phyloP scores from a whole-genome alignment of 2,888 invertebrate genomes.

The Lasioglossum lativentre region DNA sequence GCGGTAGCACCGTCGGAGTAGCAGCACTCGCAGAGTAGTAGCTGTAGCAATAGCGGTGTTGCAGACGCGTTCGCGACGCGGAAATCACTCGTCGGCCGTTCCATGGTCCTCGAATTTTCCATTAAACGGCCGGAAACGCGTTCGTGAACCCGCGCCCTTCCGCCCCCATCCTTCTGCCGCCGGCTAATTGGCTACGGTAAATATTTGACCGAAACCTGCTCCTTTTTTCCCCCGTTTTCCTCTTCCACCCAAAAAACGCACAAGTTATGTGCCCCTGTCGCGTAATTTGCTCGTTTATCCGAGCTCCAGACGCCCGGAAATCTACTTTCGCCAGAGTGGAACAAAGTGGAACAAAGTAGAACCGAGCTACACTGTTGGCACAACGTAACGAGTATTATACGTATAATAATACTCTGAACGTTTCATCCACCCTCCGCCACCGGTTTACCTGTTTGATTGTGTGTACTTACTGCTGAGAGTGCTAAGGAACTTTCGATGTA shows the following conservation, averaged over 20 bases:
- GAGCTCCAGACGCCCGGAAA: not conserved
- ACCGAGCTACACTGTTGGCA: not conserved
- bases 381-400: slow-evolving; percentile 2
- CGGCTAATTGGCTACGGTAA: slow-evolving; percentile 48
- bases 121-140: slow-evolving; percentile 35
- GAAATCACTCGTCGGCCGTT: slow-evolving; percentile 5
- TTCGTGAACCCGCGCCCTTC: not conserved
- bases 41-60: slow-evolving; percentile 3
- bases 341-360: not conserved
- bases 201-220: slow-evolving; percentile 27
- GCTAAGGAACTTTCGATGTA: not conserved
- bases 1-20: not conserved
- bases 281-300: slow-evolving; percentile 4
- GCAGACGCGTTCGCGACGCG: slow-evolving; percentile 10
- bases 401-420: slow-evolving; percentile 4
- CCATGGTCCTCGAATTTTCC: slow-evolving; percentile 27
- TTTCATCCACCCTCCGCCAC: not conserved
- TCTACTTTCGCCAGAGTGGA: not conserved
- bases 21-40: not conserved
- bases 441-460: slow-evolving; percentile 3
- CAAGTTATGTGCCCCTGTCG: not conserved
- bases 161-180: not conserved
- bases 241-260: not conserved
- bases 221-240: slow-evolving; percentile 9
- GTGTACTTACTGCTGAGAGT: not conserved